Conservation (phyloP, 2,113 vertebrate species). For the Anolis carolinensis region DNA sequence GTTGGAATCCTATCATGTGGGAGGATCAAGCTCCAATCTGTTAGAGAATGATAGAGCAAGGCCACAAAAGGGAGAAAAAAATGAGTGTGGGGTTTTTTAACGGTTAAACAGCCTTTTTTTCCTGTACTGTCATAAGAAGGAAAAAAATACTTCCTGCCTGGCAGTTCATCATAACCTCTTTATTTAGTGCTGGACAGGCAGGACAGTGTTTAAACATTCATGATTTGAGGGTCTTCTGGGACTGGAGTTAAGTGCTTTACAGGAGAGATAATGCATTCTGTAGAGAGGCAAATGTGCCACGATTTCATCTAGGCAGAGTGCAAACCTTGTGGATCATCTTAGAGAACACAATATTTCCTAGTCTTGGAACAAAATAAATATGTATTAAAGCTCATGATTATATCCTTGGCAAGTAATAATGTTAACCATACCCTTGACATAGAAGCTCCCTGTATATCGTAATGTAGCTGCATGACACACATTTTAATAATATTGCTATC, state of each 20-base stretch:
- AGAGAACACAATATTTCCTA: slow-evolving; percentile 33
- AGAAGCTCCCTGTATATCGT: slow-evolving; percentile 17
- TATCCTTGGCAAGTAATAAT: slow-evolving; percentile 24
- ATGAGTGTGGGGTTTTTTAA: not conserved
- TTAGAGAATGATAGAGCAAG: not conserved
- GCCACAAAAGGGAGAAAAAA: not conserved
- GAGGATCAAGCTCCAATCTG: not conserved
- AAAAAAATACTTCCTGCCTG: not conserved
- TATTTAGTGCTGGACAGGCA: not conserved
- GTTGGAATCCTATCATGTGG: not conserved
- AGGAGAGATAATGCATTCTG: slow-evolving; percentile 9
- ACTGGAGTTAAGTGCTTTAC: not conserved
- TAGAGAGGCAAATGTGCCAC: not conserved
- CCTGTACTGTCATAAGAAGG: not conserved
- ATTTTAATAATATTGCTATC: slow-evolving; percentile 56
- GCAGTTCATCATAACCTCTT: slow-evolving; percentile 16
- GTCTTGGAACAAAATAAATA: slow-evolving; percentile 8
- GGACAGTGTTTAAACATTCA: slow-evolving; percentile 5
- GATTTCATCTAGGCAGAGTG: slow-evolving; percentile 6
- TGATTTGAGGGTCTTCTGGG: slow-evolving; percentile 10
- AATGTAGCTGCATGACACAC: slow-evolving; percentile 19
- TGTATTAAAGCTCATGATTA: slow-evolving; percentile 32
- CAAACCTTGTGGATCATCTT: not conserved
- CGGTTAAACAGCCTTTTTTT: not conserved
- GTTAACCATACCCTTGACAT: slow-evolving; percentile 36